Evolutionary conservation across 2,113 vertebrate genomes (phyloP), one percentile per base, ranked within the genome.

Genomic region (Acinonyx jubatus): DNA sequence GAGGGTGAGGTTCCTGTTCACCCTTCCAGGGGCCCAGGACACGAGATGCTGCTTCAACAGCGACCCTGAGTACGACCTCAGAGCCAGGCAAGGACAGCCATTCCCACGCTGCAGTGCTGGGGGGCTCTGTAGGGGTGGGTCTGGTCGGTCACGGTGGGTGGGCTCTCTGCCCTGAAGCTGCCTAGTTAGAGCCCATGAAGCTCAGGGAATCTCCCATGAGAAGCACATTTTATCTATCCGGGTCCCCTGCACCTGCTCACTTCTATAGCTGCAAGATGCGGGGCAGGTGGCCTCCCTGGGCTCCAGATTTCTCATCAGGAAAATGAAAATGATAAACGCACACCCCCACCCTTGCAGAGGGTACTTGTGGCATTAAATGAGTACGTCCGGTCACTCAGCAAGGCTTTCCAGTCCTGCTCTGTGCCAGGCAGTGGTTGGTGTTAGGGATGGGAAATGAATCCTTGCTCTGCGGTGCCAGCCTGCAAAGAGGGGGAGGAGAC

Each of bases 31-130:
- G 12, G 50, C 61, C 84, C 41, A 55, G 80, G 8, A 38, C 4
- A 4, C 4, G 18, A 65, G 68, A 41, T 0, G 31, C 31, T 31
- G 29, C 1, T 11, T 57, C 63, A 71, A 15, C 27, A 45, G n/a
- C 31, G 0, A 27, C 69, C 21, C 6, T 16, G 0, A 16, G 5
- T 25, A 18, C 45, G 2, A 31, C 12, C 7, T 13, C 0, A 13
- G 18, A 3, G 11, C 11, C 57, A n/a, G 71, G 55, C 63, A 19
- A 38, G 74, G 81, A 3, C 73, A 19, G 36, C 52, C 3, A 1
- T 21, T 38, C n/a, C 63, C 11, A 4, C 31, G 0, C 13, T 3
- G 23, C 23, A 38, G 13, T 0, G 23, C 83, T 31, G 27, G 27
- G 36, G 14, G 25, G 5, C 36, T 55, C 82, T 85, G 84, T 9